Percentiles rank a stretch among this genome's conserved stretches.
Conservation (phyloP, 2,888 invertebrate species). For the Lycophotia porphyrea region DNA sequence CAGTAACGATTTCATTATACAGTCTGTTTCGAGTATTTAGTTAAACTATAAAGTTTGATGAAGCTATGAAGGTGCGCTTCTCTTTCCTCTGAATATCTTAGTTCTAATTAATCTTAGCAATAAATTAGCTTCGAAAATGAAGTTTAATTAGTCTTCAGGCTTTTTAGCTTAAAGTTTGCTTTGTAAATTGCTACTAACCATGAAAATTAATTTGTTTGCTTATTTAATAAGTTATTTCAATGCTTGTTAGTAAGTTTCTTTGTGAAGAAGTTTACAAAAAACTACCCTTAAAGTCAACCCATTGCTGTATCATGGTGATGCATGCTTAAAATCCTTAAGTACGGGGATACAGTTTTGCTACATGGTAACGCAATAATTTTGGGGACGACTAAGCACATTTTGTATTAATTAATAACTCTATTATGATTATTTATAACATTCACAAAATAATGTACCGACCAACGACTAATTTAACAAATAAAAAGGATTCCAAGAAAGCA, state of each 20-base stretch:
- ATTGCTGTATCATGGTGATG: background rate
- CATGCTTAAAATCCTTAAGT: background rate
- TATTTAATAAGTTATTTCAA: slow-evolving; percentile 19
- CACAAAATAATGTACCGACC: background rate
- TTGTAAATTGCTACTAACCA: slow-evolving; percentile 10
- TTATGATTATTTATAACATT: background rate
- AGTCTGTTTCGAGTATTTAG: slow-evolving; percentile 38
- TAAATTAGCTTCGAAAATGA: slow-evolving; percentile 30
- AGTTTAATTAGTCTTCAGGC: slow-evolving; percentile 34
- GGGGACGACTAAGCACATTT: background rate
- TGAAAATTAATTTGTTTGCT: slow-evolving; percentile 17
- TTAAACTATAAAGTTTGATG: slow-evolving; percentile 52
- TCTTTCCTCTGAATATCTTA: slow-evolving; percentile 37
- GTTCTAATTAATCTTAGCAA: slow-evolving; percentile 33
- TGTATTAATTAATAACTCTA: background rate
- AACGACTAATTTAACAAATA: background rate
- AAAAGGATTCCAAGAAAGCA: background rate
- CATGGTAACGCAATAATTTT: background rate
- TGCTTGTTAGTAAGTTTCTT: background rate
- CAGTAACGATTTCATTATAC: slow-evolving; percentile 50
- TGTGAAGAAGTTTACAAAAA: background rate
- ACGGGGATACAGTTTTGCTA: too few relatives aligned
- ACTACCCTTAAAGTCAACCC: background rate
- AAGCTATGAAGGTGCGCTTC: slow-evolving; percentile 34
- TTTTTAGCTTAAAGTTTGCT: slow-evolving; percentile 8